A percentile compares a stretch with the other conserved stretches of the same genome.
Evolutionary conservation across 1,140 invertebrate species (phyloP).

Genomic region (Lepidurus apus): DNA sequence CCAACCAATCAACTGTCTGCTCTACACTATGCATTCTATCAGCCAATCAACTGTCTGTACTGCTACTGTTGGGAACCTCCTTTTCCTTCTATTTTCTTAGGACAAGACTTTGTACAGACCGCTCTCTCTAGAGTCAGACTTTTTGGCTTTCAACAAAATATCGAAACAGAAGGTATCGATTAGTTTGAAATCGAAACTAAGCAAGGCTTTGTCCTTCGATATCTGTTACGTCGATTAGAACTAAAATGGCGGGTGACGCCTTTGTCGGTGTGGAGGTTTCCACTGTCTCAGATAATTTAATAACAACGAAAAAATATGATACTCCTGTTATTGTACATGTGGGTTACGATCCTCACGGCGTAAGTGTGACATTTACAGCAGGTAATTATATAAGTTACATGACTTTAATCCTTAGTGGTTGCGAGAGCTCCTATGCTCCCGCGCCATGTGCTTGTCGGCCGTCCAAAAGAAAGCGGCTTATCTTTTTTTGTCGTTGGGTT

Average conservation of each 20-base stretch:
- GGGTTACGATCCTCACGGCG: constrained; percentile 69
- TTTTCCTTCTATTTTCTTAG: no score
- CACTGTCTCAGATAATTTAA: constrained; percentile 60
- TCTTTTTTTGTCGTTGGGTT: neutral
- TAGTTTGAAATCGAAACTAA: neutral
- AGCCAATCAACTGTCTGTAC: no score
- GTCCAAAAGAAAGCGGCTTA: constrained; percentile 17
- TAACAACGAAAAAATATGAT: constrained; percentile 59
- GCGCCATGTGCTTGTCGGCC: constrained; percentile 5
- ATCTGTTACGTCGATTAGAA: constrained; percentile 20
- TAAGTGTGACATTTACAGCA: constrained; percentile 60
- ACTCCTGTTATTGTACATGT: constrained; percentile 61
- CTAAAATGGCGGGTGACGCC: constrained; percentile 60
- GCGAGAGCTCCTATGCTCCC: constrained; percentile 25
- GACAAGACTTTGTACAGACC: no score
- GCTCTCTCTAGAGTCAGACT: no score
- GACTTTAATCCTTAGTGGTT: constrained; percentile 28
- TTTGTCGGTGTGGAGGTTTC: constrained; percentile 63
- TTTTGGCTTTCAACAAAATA: neutral
- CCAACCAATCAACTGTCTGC: no score
- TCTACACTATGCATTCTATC: no score
- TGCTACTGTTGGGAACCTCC: no score
- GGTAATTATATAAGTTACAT: constrained; percentile 45
- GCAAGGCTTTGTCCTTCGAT: neutral
- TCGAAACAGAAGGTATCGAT: neutral